These are phyloP conservation scores for Fulica atra DNA, from an alignment of 2,113 vertebrate species.

Conservation along the genomic window DNA sequence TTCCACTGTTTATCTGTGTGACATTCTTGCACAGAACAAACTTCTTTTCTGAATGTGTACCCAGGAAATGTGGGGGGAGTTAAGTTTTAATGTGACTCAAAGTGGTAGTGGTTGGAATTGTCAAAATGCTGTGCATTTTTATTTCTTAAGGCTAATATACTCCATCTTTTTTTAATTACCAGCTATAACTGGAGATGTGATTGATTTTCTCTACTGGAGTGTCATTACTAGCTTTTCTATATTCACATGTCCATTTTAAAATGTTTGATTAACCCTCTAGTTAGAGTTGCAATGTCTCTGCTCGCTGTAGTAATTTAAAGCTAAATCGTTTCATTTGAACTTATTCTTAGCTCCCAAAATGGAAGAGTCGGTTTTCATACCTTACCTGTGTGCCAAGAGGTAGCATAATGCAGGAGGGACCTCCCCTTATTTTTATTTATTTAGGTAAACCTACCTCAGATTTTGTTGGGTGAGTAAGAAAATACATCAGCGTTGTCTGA, in stretches of 20 bases:
- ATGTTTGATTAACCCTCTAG: background rate
- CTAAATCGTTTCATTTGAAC: background rate
- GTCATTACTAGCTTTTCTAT: background rate
- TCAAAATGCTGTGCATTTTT: constrained; percentile 1
- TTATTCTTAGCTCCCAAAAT: background rate
- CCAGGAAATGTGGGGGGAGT: background rate
- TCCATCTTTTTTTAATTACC: background rate
- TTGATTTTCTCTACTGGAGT: background rate
- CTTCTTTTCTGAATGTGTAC: background rate
- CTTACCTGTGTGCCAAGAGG: background rate
- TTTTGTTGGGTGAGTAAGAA: background rate
- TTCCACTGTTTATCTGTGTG: background rate
- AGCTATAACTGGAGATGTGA: background rate
- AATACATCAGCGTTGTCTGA: background rate
- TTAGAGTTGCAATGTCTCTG: background rate
- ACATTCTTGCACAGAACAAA: background rate
- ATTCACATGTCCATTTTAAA: background rate
- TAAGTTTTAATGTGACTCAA: background rate
- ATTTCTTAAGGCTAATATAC: background rate
- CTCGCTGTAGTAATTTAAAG: background rate
- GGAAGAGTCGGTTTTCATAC: background rate
- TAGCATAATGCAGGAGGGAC: background rate
- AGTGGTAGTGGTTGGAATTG: background rate
- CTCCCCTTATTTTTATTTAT: background rate
- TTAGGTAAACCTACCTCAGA: background rate